Evolutionary conservation across 2,797 vertebrate species (phyloP), one percentile per base, ranked within the genome.

Genomic region (Graptemys geographica): DNA sequence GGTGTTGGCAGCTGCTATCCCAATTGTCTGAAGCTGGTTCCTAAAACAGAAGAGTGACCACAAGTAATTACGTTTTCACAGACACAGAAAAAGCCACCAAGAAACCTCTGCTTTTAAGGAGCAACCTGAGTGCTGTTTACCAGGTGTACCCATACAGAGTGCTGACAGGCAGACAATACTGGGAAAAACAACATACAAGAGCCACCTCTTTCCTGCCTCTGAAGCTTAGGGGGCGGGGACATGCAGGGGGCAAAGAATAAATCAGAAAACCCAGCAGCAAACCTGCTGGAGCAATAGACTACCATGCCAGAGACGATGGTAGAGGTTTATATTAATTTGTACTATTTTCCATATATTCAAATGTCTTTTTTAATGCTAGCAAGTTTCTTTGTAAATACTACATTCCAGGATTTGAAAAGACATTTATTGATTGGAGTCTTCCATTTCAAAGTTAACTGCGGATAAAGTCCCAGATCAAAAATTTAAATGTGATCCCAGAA

Each of bases 1-100:
- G 1, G 99, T 99, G 97, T 99, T 99, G 21, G 99, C 99, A 7
- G 99, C 99, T 0, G 99, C 99, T 98, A 99, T 99, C 28, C 99
- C 99, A 83, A 99, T 99, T 49, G 99, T 99, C 98, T 99, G 99
- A 78, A 99, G 98, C 90, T 99, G 99, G 89, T 98, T 99, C 99
- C 99, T 99, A 94, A 90, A 82, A 18, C 1, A 90, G 18, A 2
- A 90, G 5, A 37, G 15, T 7, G 44, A 80, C 2, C 89, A 52
- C 6, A 83, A 86, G 3, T 10, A 72, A 55, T 2, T 84, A 0
- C 0, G 8, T 47, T 82, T 92, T 59, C 44, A 90, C 21, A 6
- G 53, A 92, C 55, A 90, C 8, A 88, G 31, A 76, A 76, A 74
- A 25, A 76, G 74, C 44, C 13, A 47, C 7, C 25, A 41, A 76